Percentiles rank a stretch among this genome's conserved stretches.
Conservation (phyloP, 1,140 invertebrate genomes). For the Drosophila kohkoa region DNA sequence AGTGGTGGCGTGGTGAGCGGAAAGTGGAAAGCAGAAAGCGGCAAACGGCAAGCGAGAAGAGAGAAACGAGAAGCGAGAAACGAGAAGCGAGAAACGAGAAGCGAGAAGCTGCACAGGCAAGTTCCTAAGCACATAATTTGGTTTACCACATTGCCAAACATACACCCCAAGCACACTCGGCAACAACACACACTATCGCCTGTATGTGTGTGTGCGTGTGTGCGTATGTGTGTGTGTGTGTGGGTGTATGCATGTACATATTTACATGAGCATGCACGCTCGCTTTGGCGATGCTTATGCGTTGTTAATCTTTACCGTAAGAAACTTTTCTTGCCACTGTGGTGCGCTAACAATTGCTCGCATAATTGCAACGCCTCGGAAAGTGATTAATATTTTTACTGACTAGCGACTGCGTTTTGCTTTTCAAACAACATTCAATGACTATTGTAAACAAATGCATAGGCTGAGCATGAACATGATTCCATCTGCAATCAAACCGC, state of each 20-base stretch:
- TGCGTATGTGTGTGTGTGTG: not conserved
- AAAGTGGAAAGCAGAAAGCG: no score
- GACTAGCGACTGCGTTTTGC: no score
- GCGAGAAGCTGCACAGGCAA: conserved; percentile 9
- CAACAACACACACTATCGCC: not conserved
- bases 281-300: conserved; percentile 33
- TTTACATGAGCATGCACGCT: not conserved
- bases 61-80: no score
- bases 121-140: conserved; percentile 74
- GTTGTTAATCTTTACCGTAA: conserved; percentile 66
- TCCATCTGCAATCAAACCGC: no score
- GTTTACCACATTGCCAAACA: conserved; percentile 72
- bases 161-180: conserved; percentile 42
- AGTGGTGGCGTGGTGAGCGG: not conserved
- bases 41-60: no score
- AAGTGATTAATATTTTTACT: no score
- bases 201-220: not conserved
- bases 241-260: not conserved
- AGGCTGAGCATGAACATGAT: no score
- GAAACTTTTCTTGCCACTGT: conserved; percentile 63
- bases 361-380: no score
- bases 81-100: no score
- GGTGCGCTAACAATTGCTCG: not conserved
- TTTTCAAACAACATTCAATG: no score
- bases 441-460: no score